Conservation (phyloP, 2,888 invertebrate species). For the Frankliniella intonsa region DNA sequence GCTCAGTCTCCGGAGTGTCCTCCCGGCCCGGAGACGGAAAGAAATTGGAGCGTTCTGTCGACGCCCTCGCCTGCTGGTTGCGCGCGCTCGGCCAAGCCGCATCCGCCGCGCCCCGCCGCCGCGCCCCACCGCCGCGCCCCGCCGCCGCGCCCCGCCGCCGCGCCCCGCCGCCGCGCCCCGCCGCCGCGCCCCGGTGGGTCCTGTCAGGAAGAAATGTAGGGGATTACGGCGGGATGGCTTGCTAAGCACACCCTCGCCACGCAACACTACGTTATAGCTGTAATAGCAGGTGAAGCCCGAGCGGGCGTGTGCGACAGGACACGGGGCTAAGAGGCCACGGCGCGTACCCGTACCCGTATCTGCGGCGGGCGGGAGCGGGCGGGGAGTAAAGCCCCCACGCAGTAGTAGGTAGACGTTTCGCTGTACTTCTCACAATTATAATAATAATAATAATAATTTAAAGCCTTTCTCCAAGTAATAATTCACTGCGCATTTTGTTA, state of each 20-base stretch:
- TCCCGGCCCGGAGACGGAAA: background rate
- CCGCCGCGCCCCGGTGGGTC: background rate
- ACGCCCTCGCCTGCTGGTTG: background rate
- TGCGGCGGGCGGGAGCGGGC: background rate
- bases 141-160: background rate
- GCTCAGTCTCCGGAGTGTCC: background rate
- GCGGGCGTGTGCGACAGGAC: background rate
- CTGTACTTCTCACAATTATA: too few relatives aligned
- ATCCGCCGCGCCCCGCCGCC: too few relatives aligned
- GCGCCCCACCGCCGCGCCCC: too few relatives aligned
- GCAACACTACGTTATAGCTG: background rate
- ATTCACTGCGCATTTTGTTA: too few relatives aligned
- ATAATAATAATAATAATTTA: too few relatives aligned
- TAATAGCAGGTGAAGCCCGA: background rate
- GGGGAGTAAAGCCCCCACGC: background rate
- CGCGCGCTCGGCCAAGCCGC: background rate
- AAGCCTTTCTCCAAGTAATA: too few relatives aligned
- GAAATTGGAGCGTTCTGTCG: constrained; percentile 2
- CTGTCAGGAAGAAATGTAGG: background rate
- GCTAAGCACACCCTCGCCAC: background rate
- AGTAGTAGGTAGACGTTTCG: too few relatives aligned
- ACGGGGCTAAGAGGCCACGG: background rate
- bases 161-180: background rate
- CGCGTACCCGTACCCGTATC: background rate
- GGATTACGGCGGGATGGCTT: background rate